A percentile compares a stretch with the other conserved stretches of the same genome.
Conservation (phyloP, 2,888 invertebrate species). For the Drosophila conformis region DNA sequence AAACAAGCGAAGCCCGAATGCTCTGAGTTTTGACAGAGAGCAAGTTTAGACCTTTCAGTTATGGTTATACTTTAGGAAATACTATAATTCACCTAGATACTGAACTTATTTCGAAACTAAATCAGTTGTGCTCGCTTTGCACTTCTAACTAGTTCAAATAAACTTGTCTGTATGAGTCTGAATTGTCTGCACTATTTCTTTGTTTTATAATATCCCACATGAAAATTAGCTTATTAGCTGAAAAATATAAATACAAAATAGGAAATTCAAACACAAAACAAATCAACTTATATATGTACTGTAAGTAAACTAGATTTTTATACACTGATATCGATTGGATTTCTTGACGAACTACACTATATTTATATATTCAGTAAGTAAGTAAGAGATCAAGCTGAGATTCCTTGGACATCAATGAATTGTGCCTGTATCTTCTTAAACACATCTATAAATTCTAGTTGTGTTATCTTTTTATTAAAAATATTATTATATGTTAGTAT, state of each 20-base stretch:
- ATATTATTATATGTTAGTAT: too few species aligned
- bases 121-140: too few species aligned
- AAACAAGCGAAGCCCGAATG: conserved; percentile 7
- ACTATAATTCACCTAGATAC: not conserved
- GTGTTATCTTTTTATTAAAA: not conserved
- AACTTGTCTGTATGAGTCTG: too few species aligned
- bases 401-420: not conserved
- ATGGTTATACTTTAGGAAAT: not conserved
- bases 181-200: too few species aligned
- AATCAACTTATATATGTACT: too few species aligned
- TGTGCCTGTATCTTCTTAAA: not conserved
- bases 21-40: conserved; percentile 3
- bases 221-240: too few species aligned
- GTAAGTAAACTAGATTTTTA: not conserved
- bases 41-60: not conserved
- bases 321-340: not conserved
- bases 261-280: too few species aligned
- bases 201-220: not conserved
- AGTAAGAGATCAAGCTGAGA: not conserved
- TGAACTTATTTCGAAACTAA: not conserved
- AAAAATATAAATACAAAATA: too few species aligned
- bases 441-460: not conserved
- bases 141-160: too few species aligned
- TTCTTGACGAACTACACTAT: not conserved
- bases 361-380: not conserved